A percentile compares a stretch with the other conserved stretches of the same genome.
These are phyloP conservation scores for Camponotus vicinus DNA, from an alignment of 1,140 invertebrate species.

Conservation along the genomic window DNA sequence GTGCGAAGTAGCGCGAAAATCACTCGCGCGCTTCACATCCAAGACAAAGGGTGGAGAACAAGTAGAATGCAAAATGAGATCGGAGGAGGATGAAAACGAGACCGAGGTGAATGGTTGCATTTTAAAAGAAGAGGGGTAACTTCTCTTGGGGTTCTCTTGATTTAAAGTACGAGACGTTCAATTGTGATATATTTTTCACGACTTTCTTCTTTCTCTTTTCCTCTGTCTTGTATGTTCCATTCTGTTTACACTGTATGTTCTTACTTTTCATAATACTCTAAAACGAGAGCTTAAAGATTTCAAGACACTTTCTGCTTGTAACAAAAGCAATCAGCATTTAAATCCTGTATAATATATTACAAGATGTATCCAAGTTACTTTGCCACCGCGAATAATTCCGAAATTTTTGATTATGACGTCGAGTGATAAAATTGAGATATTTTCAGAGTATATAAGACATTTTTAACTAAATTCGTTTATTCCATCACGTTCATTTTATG, in stretches of 20 bases:
- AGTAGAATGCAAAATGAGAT: conserved; percentile 26
- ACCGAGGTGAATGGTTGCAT: not conserved
- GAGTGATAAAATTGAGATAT: not conserved
- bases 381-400: too few species aligned
- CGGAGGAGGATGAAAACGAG: not conserved
- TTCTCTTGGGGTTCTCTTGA: conserved; percentile 1
- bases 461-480: not conserved
- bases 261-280: conserved; percentile 38
- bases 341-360: not conserved
- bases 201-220: conserved; percentile 4
- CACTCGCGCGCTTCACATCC: conserved; percentile 10
- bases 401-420: conserved; percentile 20
- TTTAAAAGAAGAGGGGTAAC: not conserved
- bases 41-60: conserved; percentile 34
- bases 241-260: not conserved
- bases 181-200: conserved; percentile 46
- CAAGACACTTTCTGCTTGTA: conserved; percentile 9
- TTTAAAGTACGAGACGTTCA: conserved; percentile 52
- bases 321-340: not conserved
- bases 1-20: conserved; percentile 26
- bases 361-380: not conserved
- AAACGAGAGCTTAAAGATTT: conserved; percentile 35
- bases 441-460: not conserved
- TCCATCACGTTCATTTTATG: not conserved
- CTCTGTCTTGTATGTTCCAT: not conserved